Conservation (phyloP, 2,113 vertebrate genomes). For the Phyllostomus discolor region DNA sequence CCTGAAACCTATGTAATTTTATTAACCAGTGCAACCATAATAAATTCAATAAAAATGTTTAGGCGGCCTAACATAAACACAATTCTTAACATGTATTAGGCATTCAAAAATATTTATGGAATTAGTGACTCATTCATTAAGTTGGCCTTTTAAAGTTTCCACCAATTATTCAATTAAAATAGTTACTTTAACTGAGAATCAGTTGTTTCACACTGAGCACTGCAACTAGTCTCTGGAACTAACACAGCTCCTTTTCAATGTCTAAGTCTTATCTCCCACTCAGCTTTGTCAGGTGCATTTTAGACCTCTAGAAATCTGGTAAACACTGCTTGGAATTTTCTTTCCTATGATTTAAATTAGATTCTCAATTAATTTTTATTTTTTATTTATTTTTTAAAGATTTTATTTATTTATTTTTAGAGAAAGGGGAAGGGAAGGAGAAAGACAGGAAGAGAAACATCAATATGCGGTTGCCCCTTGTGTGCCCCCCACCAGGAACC, state of each 20-base stretch:
- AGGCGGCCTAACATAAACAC: neutral
- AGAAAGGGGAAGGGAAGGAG: too few relatives aligned
- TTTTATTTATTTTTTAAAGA: neutral
- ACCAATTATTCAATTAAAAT: neutral
- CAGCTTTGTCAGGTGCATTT: neutral
- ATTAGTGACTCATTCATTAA: neutral
- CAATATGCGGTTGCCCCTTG: too few relatives aligned
- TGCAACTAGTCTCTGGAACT: neutral
- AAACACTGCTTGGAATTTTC: neutral
- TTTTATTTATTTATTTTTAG: too few relatives aligned
- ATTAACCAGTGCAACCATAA: neutral
- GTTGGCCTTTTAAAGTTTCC: neutral
- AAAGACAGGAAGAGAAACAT: too few relatives aligned
- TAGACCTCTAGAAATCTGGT: neutral
- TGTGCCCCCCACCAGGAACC: too few relatives aligned
- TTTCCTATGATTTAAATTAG: constrained; percentile 19
- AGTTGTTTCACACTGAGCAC: neutral
- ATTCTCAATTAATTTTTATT: constrained; percentile 53
- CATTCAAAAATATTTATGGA: constrained; percentile 11
- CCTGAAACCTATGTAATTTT: neutral
- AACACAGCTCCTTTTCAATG: neutral
- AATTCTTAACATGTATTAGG: neutral
- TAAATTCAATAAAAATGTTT: neutral
- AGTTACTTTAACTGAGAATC: neutral
- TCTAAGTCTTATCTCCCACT: neutral